phyloP scores from a whole-genome alignment of 2,113 vertebrate species.

The Anarhynchus alexandrinus region DNA sequence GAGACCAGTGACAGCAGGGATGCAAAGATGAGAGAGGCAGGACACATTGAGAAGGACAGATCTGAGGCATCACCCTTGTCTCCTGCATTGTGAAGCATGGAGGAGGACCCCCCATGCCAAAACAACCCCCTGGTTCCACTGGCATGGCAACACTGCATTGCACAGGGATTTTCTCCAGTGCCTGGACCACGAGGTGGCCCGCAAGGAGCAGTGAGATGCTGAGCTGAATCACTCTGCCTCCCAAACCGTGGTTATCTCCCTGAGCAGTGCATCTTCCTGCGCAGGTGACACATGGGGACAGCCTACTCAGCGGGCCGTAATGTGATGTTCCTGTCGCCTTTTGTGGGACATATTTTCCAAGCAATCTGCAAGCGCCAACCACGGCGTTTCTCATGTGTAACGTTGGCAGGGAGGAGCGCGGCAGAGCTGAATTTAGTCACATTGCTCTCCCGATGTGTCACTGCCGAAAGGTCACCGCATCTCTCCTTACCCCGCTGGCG shows the following conservation, averaged over 20 bases:
- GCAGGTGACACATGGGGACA: not conserved
- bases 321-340: not conserved
- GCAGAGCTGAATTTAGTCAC: not conserved
- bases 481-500: not conserved
- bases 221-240: not conserved
- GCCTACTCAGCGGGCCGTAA: rapidly evolving
- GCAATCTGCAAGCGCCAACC: not conserved
- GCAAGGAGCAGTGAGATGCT: not conserved
- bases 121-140: not conserved
- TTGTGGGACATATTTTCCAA: not conserved
- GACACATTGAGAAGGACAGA: not conserved
- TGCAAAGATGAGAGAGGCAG: not conserved
- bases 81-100: not conserved
- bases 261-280: rapidly evolving
- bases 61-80: not conserved
- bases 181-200: not conserved
- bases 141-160: not conserved
- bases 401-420: not conserved
- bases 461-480: not conserved
- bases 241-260: not conserved
- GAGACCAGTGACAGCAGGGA: not conserved
- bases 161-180: not conserved
- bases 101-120: not conserved
- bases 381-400: not conserved
- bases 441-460: not conserved